Evolutionary conservation across 2,888 invertebrate genomes (phyloP), one percentile per base, ranked within the genome.

Genomic region (Drosophila cognata): DNA sequence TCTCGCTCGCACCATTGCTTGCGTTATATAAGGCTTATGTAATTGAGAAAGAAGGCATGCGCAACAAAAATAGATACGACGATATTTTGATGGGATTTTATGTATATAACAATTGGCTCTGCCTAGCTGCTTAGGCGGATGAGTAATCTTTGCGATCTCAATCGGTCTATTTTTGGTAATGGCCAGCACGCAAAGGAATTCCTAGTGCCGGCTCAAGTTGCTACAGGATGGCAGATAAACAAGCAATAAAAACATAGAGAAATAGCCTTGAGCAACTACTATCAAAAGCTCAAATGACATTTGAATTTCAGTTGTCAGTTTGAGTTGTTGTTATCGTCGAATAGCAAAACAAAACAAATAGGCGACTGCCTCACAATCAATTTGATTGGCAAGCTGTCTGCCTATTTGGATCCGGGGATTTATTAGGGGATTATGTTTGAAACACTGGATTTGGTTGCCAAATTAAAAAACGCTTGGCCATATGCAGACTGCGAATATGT

Each of bases 1-100:
- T 89, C 84, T 72, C 86, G 60, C 75, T 89, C 74, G 43, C 81
- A 57, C 84, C 41, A 21, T 69, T 67, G 77, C 53, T 36, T 51
- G 53, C 53, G 46, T 90, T 90, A 91, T 90, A 91, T 90, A 91
- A 91, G 78, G 52, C 81, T 90, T 91, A 90, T 90, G 89, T 91
- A 90, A 90, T 79, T 58, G 74, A 73, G 77, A 77, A 70, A 61
- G 52, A 70, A 69, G 77, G 83, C 86, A 88, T 81, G 87, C 87
- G 88, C 87, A 57, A 65, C 63, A 60, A 74, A 84, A 85, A 88
- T 85, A 89, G 84, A 76, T 66, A 71, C 70, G 41, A 33, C 50
- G 62, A 75, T 65, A 60, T 52, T 62, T 55, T 48, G 29, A 38
- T 52, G 46, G 28, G 68, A 57, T 68, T 41, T 68, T 31, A 25